phyloP scores from a whole-genome alignment of 2,113 vertebrate species.

The Pseudorasbora parva region DNA sequence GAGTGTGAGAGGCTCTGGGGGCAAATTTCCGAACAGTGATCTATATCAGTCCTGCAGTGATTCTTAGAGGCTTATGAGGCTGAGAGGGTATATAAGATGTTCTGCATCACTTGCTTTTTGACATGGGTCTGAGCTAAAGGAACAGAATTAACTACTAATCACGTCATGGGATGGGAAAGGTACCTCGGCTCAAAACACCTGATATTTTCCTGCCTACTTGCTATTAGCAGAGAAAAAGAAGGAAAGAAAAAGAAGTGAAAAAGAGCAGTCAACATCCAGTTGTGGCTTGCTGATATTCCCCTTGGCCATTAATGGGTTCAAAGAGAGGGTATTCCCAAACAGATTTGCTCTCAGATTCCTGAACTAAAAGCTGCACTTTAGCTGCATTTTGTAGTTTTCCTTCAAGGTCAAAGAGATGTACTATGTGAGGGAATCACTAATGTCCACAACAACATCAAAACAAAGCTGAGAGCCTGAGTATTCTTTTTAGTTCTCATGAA shows the following conservation, averaged over 20 bases:
- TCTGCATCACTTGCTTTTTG: conserved; percentile 1
- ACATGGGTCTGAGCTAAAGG: background rate
- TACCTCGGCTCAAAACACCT: background rate
- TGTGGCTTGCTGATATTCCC: background rate
- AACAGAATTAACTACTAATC: background rate
- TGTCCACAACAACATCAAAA: conserved; percentile 50
- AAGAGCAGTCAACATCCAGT: background rate
- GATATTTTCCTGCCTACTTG: background rate
- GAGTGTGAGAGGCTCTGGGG: conserved; percentile 6
- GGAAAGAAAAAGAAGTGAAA: background rate
- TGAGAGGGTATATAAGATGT: background rate
- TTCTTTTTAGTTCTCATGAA: conserved; percentile 22
- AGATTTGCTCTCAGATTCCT: background rate
- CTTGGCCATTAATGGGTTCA: background rate
- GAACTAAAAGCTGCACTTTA: background rate
- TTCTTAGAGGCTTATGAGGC: background rate
- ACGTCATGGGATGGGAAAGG: background rate
- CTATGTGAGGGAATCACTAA: background rate
- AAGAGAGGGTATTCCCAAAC: background rate
- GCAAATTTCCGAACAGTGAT: background rate
- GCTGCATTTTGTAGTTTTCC: background rate
- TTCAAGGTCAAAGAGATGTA: conserved; percentile 7
- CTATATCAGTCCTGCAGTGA: conserved; percentile 12
- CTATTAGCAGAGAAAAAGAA: background rate
- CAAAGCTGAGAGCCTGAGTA: conserved; percentile 5